Conservation (phyloP, 2,113 vertebrate genomes). For the Cacatua alba region DNA sequence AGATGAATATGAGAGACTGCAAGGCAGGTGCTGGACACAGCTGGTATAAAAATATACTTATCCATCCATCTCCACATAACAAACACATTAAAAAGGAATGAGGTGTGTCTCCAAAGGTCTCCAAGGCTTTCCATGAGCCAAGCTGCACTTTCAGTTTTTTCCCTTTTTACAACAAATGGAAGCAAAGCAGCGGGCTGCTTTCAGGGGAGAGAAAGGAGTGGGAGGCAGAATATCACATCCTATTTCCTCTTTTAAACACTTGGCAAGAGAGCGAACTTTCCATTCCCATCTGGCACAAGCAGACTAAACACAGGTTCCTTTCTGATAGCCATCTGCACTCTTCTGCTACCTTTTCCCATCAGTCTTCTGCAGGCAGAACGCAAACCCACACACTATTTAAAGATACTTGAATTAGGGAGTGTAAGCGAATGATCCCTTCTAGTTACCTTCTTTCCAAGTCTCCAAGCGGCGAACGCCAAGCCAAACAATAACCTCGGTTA, state of each 20-base stretch:
- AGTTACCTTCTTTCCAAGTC: conserved; percentile 22
- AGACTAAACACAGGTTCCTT: conserved; percentile 46
- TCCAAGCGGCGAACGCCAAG: neutral
- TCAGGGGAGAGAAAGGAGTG: conserved; percentile 61
- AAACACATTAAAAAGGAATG: conserved; percentile 36
- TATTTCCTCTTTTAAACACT: conserved; percentile 69
- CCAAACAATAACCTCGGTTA: conserved; percentile 24
- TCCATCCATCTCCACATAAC: conserved; percentile 22
- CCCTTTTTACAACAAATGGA: conserved; percentile 42
- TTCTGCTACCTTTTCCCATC: conserved; percentile 55
- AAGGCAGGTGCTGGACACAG: conserved; percentile 10
- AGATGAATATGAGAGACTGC: neutral
- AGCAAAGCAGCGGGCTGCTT: conserved; percentile 32
- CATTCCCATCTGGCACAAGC: conserved; percentile 59
- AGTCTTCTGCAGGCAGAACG: conserved; percentile 28
- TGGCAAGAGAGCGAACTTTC: conserved; percentile 59
- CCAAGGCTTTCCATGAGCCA: conserved; percentile 6
- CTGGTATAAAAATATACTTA: conserved; percentile 12
- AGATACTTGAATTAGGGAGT: neutral
- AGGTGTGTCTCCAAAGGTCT: conserved; percentile 13
- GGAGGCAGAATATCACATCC: conserved; percentile 66
- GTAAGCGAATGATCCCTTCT: conserved; percentile 17
- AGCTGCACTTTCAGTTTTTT: neutral
- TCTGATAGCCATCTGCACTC: conserved; percentile 31
- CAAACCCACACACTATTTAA: conserved; percentile 35